Base-by-base conservation (phyloP, 1,140 invertebrate species). In the Stegodyphus mimosarum region DNA sequence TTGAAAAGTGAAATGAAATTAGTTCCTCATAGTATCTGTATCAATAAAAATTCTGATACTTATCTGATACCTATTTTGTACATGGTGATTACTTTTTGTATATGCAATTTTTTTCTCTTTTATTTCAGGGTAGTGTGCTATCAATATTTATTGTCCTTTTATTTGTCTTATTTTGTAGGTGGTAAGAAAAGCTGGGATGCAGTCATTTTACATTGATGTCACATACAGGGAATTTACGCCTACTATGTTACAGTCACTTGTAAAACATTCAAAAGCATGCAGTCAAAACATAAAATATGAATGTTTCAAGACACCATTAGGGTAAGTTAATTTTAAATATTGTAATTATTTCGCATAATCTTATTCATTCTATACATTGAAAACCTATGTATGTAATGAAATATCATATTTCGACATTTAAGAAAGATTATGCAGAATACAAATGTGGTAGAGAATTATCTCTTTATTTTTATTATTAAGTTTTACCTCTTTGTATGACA, bases 231-330 rank as follows among this genome's bases (percentile, higher is more conserved):
- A 97, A 88, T 97, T 98, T 89, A 94, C 94, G 5, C 94, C 94
- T 0, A 95, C 96, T 89, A 97, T 97, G 95, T 91, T 98, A 2
- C 95, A 96, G 88, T 95, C 96, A 88, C 90, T 98, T 64, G 96
- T 97, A 52, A 95, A 94, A 0, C 95, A 96, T 89, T 98, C 96
- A 0, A 92, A 96, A 60, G 95, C 95, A 89, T 98, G 97, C 89
- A 94, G 94, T 78, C 97, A 98, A 89, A 94, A 95, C 88, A 94
- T 98, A 49, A 96, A 96, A 89, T 98, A 97, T 89, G 95, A 97
- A 87, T 98, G 97, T 88, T 95, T 95, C 88, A 95, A 95, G 90
- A 95, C 95, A 9, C 96, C 95, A 15, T 90, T 97, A 73, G 95
- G 87, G 89, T 89, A 88, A 72, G 55, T 15, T 60, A 2, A 9